Evolutionary conservation across 2,113 vertebrate genomes (phyloP).

Genomic region (Sceloporus undulatus): DNA sequence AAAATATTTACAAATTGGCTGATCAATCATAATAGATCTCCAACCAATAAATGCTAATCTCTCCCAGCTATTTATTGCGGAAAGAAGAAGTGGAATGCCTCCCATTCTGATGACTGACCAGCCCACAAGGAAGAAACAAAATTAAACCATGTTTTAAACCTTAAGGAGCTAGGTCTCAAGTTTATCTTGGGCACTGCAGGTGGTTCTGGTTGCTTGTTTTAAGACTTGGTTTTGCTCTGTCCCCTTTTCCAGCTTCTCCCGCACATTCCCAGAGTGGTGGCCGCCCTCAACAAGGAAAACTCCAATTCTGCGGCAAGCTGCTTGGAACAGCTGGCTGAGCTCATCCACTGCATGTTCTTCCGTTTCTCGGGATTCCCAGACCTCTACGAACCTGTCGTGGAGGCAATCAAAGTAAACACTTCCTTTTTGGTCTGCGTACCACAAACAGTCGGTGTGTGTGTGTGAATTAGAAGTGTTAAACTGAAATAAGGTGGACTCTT

Average conservation of each 20-base stretch:
- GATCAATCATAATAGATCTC: no score
- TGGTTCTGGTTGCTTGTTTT: neutral
- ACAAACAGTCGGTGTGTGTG: neutral
- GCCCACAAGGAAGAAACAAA: no score
- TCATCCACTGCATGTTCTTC: slow-evolving; percentile 87
- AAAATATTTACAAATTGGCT: no score
- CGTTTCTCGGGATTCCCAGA: slow-evolving; percentile 87
- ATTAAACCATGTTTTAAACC: neutral
- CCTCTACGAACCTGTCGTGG: slow-evolving; percentile 83
- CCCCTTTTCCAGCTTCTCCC: slow-evolving; percentile 77
- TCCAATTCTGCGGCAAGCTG: slow-evolving; percentile 81
- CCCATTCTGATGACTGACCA: no score
- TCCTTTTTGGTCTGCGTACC: accelerated
- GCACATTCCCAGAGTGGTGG: slow-evolving; percentile 82
- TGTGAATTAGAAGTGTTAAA: no score
- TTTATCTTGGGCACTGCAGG: neutral
- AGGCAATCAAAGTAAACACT: slow-evolving; percentile 80
- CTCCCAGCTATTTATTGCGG: no score
- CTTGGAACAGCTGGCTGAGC: slow-evolving; percentile 80
- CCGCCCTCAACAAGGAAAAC: slow-evolving; percentile 80
- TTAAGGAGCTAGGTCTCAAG: neutral
- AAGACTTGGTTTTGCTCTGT: slow-evolving; percentile 18
- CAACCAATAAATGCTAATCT: no score
- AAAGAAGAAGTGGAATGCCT: neutral
- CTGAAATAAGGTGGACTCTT: no score